These are phyloP conservation scores for Caenorhabditis tropicalis DNA, from an alignment of 1,140 invertebrate genomes.

Conservation along the genomic window DNA sequence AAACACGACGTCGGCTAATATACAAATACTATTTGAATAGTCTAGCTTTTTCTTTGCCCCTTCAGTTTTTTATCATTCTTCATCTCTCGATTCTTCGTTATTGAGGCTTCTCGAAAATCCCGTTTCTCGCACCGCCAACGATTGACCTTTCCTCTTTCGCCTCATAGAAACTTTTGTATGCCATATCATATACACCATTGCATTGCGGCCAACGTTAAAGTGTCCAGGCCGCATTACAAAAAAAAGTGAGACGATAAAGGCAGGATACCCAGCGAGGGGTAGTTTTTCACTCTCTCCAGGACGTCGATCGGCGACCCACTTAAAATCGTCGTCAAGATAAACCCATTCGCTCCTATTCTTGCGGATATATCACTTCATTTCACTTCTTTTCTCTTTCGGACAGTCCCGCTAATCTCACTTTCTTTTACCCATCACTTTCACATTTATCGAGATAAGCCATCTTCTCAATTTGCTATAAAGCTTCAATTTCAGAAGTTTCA, in stretches of 20 bases:
- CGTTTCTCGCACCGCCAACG: background rate
- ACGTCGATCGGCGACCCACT: conserved; percentile 23
- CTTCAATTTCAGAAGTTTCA: background rate
- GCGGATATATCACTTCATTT: conserved; percentile 43
- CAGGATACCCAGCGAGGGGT: conserved; percentile 35
- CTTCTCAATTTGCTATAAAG: background rate
- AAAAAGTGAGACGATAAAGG: conserved; percentile 34
- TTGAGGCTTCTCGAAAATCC: background rate
- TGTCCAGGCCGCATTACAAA: conserved; percentile 4
- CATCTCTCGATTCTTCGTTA: background rate
- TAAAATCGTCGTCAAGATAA: conserved; percentile 21
- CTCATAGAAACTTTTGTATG: conserved; percentile 29
- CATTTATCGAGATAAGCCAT: conserved; percentile 38
- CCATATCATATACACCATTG: conserved; percentile 21
- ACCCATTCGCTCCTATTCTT: conserved; percentile 34
- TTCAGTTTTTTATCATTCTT: background rate
- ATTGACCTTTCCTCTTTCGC: conserved; percentile 25
- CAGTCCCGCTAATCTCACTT: conserved; percentile 18
- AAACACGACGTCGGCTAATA: conserved; percentile 20
- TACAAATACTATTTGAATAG: conserved; percentile 21
- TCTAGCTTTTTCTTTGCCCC: background rate
- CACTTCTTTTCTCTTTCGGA: conserved; percentile 34
- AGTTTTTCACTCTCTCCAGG: conserved; percentile 37
- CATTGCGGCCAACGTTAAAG: conserved; percentile 10
- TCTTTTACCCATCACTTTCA: conserved; percentile 34